phyloP scores from a whole-genome alignment of 1,140 invertebrate genomes.

The Drosophila kikkawai region DNA sequence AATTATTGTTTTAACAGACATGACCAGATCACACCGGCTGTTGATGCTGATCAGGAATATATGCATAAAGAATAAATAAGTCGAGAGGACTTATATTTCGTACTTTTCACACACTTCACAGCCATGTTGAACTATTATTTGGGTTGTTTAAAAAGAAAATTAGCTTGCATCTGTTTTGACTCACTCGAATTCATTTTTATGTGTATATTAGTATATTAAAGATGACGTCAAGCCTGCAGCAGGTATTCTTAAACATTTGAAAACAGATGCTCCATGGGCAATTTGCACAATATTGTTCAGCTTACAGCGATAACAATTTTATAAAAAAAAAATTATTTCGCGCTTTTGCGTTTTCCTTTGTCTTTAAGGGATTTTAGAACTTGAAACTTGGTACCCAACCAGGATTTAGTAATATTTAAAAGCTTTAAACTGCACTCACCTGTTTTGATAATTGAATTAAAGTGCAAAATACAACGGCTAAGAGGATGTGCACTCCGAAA shows the following conservation, averaged over 20 bases:
- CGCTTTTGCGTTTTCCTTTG: background rate
- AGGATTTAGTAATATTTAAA: background rate
- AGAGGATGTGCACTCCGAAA: slow-evolving; percentile 29
- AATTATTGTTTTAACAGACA: too few relatives aligned
- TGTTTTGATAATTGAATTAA: slow-evolving; percentile 47
- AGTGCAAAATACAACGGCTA: slow-evolving; percentile 21
- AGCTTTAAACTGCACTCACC: slow-evolving; percentile 1
- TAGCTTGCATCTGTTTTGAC: slow-evolving; percentile 36
- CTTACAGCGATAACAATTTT: background rate
- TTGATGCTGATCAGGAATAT: too few relatives aligned
- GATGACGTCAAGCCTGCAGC: slow-evolving; percentile 9
- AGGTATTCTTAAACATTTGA: background rate
- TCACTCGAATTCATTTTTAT: slow-evolving; percentile 11
- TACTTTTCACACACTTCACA: background rate
- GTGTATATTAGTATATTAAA: background rate
- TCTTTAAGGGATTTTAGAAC: background rate
- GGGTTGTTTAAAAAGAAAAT: slow-evolving; percentile 7
- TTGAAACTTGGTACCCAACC: background rate
- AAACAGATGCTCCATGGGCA: slow-evolving; percentile 4
- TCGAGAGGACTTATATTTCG: background rate
- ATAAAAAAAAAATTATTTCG: background rate
- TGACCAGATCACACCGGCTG: too few relatives aligned
- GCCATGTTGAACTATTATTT: background rate
- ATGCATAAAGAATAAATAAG: too few relatives aligned
- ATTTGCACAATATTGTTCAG: background rate